Conservation (phyloP, 1,140 invertebrate genomes). For the Nephotettix cincticeps region DNA sequence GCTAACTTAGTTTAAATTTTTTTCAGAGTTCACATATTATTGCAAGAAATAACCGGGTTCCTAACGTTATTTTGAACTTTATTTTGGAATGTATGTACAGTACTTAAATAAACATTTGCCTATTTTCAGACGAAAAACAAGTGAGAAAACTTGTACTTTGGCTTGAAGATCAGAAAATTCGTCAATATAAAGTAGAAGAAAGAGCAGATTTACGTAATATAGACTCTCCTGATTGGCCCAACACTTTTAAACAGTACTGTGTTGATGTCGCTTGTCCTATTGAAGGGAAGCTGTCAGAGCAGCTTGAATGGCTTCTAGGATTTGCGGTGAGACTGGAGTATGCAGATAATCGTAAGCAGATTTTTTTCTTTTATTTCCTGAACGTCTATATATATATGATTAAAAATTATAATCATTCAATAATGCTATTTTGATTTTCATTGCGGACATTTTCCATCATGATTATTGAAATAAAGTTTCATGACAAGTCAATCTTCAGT, state of each 20-base stretch:
- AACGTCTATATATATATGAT: no score
- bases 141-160: constrained; percentile 81
- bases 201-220: constrained; percentile 67
- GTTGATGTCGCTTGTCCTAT: constrained; percentile 66
- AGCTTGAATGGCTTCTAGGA: constrained; percentile 84
- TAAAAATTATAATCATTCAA: no score
- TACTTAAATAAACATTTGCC: no score
- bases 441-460: no score
- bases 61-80: neutral
- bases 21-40: no score
- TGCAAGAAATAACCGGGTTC: neutral
- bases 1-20: no score
- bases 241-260: constrained; percentile 74
- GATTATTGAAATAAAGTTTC: no score
- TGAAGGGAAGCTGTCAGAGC: constrained; percentile 54
- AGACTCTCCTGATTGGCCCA: constrained; percentile 64
- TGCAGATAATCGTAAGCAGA: constrained; percentile 70
- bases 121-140: constrained; percentile 68
- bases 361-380: no score
- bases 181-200: constrained; percentile 84
- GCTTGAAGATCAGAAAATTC: constrained; percentile 94
- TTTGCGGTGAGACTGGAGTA: constrained; percentile 81
- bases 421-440: no score
- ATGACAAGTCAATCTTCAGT: no score
- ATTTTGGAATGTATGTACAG: neutral